phyloP scores from a whole-genome alignment of 1,140 invertebrate species.

The Artemia franciscana region DNA sequence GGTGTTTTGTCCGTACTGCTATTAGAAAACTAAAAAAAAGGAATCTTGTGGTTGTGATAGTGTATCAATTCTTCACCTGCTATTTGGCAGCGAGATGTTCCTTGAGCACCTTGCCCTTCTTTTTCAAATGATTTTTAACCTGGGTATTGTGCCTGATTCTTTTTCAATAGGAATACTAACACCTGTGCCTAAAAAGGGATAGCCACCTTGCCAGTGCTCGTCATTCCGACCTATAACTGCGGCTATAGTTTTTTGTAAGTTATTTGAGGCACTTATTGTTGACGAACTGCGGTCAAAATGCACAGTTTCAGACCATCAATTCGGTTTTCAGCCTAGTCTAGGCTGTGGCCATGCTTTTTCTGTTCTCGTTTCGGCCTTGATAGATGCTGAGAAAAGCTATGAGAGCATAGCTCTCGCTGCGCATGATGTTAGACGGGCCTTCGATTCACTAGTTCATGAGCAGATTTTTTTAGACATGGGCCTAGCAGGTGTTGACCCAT shows the following conservation, averaged over 20 bases:
- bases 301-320: too few relatives aligned
- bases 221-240: neutral
- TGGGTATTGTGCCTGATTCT: neutral
- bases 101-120: neutral
- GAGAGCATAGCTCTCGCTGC: too few relatives aligned
- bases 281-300: neutral
- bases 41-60: neutral
- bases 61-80: neutral
- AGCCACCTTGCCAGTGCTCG: neutral
- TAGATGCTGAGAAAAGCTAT: too few relatives aligned
- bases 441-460: too few relatives aligned
- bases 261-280: neutral
- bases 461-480: too few relatives aligned
- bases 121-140: neutral
- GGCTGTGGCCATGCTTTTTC: too few relatives aligned
- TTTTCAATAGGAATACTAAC: neutral
- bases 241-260: neutral
- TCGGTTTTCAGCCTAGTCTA: too few relatives aligned
- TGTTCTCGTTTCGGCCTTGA: too few relatives aligned
- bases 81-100: neutral
- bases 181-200: neutral
- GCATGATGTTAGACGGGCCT: too few relatives aligned
- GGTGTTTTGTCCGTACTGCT: too few relatives aligned
- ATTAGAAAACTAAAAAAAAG: neutral
- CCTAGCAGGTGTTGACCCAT: too few relatives aligned